phyloP scores from a whole-genome alignment of 2,797 vertebrate species.

The Capromys pilorides region DNA sequence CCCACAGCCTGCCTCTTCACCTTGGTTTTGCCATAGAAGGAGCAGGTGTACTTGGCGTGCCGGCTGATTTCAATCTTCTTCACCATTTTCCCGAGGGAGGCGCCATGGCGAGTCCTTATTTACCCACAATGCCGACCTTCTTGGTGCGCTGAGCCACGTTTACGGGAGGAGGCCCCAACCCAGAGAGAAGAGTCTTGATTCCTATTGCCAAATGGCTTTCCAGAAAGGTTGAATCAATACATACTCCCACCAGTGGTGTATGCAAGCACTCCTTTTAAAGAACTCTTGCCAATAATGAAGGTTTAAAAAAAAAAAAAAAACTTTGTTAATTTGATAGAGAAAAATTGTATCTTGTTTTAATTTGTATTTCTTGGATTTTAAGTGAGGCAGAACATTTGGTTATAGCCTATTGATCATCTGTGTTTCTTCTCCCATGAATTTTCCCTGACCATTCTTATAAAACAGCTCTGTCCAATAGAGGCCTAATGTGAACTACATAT shows the following conservation, averaged over 20 bases:
- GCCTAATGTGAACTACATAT: not conserved
- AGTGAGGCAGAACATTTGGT: not conserved
- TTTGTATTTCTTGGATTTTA: conserved; percentile 52
- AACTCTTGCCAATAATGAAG: not conserved
- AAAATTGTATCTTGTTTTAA: conserved; percentile 43
- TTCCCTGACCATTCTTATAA: conserved; percentile 51
- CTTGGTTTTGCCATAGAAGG: too few relatives aligned
- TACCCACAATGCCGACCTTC: too few relatives aligned
- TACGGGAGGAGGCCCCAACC: too few relatives aligned
- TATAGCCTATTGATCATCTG: not conserved
- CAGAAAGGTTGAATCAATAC: conserved; percentile 54
- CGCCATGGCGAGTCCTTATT: too few relatives aligned
- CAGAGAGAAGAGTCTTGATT: conserved; percentile 43
- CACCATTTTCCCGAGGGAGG: too few relatives aligned
- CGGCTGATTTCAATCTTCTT: too few relatives aligned
- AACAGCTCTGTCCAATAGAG: not conserved
- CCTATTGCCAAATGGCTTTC: conserved; percentile 39
- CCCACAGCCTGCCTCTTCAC: too few relatives aligned
- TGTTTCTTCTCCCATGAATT: conserved; percentile 41
- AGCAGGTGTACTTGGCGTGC: too few relatives aligned
- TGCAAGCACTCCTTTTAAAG: not conserved
- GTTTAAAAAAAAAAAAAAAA: not conserved
- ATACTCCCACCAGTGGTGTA: not conserved
- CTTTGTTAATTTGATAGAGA: conserved; percentile 41
- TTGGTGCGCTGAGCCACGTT: too few relatives aligned